phyloP scores from a whole-genome alignment of 2,888 invertebrate species.

The Scaptomyza parva region DNA sequence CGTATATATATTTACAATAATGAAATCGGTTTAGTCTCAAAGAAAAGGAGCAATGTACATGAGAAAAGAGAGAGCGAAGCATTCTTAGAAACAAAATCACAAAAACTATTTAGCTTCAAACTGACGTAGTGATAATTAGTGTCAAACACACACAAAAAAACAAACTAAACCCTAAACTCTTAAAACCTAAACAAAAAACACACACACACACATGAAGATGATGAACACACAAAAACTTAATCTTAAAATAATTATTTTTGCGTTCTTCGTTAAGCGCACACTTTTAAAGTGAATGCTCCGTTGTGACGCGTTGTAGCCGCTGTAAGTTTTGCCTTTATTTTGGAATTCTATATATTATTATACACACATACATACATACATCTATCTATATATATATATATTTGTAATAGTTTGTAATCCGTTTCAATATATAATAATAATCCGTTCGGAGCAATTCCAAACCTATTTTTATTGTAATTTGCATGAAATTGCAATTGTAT shows the following conservation, averaged over 20 bases:
- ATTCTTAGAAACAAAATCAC: constrained; percentile 38
- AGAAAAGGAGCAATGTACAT: constrained; percentile 52
- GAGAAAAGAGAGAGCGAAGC: constrained; percentile 19
- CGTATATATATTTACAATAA: constrained; percentile 44
- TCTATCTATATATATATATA: constrained; percentile 4
- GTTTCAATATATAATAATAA: constrained; percentile 21
- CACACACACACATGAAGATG: constrained; percentile 18
- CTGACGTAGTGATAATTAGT: constrained; percentile 80
- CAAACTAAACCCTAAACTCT: constrained; percentile 19
- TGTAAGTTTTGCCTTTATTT: constrained; percentile 72
- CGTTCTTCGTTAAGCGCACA: constrained; percentile 51
- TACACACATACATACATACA: constrained; percentile 46
- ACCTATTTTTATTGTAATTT: constrained; percentile 73
- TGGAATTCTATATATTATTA: constrained; percentile 57
- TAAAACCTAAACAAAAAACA: constrained; percentile 11
- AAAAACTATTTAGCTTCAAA: constrained; percentile 70
- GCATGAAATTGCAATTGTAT: constrained; percentile 63
- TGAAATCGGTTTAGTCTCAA: constrained; percentile 55
- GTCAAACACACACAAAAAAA: constrained; percentile 78
- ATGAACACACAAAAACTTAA: constrained; percentile 20
- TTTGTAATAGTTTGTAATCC: constrained; percentile 15
- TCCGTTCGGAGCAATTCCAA: constrained; percentile 45
- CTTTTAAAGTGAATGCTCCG: constrained; percentile 65
- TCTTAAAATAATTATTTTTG: constrained; percentile 25
- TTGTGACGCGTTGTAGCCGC: constrained; percentile 57